Evolutionary conservation across 2,888 invertebrate genomes (phyloP).

Genomic region (Diplazon laetatorius): DNA sequence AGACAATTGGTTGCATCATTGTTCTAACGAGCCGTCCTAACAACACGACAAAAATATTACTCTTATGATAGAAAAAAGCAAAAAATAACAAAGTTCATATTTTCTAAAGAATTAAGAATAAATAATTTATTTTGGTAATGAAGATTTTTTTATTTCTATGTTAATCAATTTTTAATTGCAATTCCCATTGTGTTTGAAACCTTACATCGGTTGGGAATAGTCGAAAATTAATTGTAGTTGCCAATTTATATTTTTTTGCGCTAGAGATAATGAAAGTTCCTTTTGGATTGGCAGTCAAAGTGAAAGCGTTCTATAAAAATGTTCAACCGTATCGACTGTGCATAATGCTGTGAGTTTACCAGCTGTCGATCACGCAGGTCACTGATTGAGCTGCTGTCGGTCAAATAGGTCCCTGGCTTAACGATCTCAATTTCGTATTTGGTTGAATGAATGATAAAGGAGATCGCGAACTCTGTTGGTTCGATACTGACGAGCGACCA

Average conservation of each 20-base stretch:
- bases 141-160: not conserved
- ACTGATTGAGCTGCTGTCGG: slow-evolving; percentile 1
- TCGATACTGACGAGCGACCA: too few relatives aligned
- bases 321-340: slow-evolving; percentile 2
- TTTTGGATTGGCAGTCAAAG: not conserved
- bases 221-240: not conserved
- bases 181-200: too few relatives aligned
- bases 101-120: slow-evolving; percentile 14
- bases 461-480: too few relatives aligned
- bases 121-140: slow-evolving; percentile 29
- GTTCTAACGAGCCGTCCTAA: not conserved
- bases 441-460: too few relatives aligned
- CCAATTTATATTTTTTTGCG: too few relatives aligned
- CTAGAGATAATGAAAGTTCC: too few relatives aligned
- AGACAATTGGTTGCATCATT: not conserved
- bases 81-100: slow-evolving; percentile 16
- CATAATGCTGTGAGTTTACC: not conserved
- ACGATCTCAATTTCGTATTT: not conserved
- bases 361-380: not conserved
- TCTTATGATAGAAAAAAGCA: not conserved
- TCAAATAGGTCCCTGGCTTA: not conserved
- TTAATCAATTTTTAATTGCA: not conserved
- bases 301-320: not conserved
- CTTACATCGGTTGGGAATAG: not conserved
- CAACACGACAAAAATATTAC: not conserved